Conservation (phyloP, 1,140 invertebrate species). For the Mactra quadrangularis region DNA sequence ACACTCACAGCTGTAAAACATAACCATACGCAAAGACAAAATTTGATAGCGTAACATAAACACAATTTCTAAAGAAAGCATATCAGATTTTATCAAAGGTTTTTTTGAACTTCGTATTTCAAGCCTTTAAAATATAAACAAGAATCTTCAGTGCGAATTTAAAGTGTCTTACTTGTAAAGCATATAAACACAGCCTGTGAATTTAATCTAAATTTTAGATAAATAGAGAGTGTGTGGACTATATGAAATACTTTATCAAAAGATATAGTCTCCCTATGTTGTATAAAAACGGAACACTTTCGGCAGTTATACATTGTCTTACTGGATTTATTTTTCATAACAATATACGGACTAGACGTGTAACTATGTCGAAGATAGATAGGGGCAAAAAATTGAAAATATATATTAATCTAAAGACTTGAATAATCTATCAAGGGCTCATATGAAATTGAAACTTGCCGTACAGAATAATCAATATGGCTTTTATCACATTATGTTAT, state of each 20-base stretch:
- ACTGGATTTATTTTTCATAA: not conserved
- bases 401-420: conserved; percentile 6
- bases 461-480: no score
- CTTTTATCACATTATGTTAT: no score
- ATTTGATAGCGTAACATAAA: conserved; percentile 47
- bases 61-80: conserved; percentile 12
- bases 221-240: not conserved
- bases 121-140: conserved; percentile 48
- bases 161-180: conserved; percentile 57
- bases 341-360: not conserved
- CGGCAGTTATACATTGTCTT: not conserved
- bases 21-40: conserved; percentile 2
- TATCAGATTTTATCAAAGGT: conserved; percentile 23
- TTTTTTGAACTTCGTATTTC: conserved; percentile 50
- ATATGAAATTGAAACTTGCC: no score
- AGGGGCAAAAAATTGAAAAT: not conserved
- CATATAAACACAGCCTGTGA: conserved; percentile 34
- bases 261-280: not conserved
- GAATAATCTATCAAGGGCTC: no score
- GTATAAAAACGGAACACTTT: not conserved
- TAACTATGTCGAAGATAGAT: not conserved
- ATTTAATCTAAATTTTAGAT: not conserved
- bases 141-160: conserved; percentile 21
- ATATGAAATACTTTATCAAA: not conserved
- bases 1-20: not conserved